Conservation (phyloP, 2,797 vertebrate genomes). For the Dendrocincla fuliginosa region DNA sequence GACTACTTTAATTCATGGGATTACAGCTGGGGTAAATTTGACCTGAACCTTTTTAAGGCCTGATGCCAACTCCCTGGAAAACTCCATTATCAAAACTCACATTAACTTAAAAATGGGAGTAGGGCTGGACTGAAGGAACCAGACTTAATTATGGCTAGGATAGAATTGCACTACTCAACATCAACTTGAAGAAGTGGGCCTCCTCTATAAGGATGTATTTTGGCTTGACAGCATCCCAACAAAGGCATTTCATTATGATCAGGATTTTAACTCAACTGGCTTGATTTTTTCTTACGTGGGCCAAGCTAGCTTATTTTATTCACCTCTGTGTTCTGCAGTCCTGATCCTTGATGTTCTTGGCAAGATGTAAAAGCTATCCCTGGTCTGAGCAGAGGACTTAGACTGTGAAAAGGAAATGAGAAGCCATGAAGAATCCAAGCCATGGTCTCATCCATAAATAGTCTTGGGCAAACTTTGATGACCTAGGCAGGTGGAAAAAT, state of each 20-base stretch:
- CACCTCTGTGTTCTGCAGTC: not conserved
- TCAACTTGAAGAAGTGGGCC: accelerated
- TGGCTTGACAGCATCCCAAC: not conserved
- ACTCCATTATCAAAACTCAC: not conserved
- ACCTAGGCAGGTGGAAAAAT: not conserved
- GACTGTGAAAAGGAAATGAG: not conserved
- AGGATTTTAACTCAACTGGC: not conserved
- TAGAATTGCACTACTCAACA: not conserved
- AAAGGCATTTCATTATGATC: not conserved
- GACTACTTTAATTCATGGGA: not conserved
- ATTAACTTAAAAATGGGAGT: not conserved
- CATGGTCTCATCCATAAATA: not conserved
- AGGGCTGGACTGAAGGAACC: not conserved
- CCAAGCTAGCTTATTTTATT: not conserved
- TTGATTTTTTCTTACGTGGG: not conserved
- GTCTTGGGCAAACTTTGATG: not conserved
- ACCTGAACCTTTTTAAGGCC: not conserved
- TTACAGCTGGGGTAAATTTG: not conserved
- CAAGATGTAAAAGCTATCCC: not conserved
- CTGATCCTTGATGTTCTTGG: not conserved
- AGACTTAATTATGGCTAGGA: not conserved
- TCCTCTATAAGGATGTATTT: not conserved
- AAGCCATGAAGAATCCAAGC: not conserved
- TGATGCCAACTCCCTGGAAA: not conserved
- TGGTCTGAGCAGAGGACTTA: not conserved